Conservation (phyloP, 30 jellyfish, hydroid and myxozoan species). For the Phacellophora camtschatica region DNA sequence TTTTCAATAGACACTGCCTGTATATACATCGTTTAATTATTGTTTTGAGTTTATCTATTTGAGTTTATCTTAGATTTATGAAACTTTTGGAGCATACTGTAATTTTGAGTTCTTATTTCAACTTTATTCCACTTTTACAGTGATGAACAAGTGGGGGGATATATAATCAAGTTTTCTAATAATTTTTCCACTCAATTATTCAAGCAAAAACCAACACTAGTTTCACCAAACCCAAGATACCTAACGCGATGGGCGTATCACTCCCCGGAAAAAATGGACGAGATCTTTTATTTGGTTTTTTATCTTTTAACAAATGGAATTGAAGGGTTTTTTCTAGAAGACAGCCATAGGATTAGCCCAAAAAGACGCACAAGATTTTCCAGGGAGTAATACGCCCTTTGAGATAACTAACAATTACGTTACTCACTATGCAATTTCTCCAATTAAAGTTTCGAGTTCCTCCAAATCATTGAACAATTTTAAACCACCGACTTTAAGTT, state of each 20-base stretch:
- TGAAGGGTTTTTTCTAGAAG: too few species aligned
- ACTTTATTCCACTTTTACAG: too few species aligned
- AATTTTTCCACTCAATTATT: not conserved
- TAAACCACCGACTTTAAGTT: not conserved
- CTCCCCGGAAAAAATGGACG: not conserved
- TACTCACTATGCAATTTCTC: not conserved
- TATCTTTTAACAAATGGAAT: too few species aligned
- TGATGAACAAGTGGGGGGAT: not conserved
- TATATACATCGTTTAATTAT: too few species aligned
- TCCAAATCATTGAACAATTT: not conserved
- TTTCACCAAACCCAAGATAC: conserved; percentile 11
- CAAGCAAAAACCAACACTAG: not conserved
- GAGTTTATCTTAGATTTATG: too few species aligned
- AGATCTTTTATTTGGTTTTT: not conserved
- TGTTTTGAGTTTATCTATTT: too few species aligned
- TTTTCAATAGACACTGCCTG: too few species aligned
- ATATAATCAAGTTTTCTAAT: not conserved
- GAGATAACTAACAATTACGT: not conserved
- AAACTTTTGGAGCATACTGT: too few species aligned
- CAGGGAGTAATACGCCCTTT: not conserved
- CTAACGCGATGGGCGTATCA: not conserved
- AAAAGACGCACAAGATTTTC: not conserved
- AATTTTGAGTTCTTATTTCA: too few species aligned
- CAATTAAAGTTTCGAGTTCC: not conserved
- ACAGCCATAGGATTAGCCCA: not conserved